Percentiles rank a stretch among this genome's conserved stretches.
These are phyloP conservation scores for Luperina testacea DNA, from an alignment of 2,888 invertebrate genomes.

Conservation along the genomic window DNA sequence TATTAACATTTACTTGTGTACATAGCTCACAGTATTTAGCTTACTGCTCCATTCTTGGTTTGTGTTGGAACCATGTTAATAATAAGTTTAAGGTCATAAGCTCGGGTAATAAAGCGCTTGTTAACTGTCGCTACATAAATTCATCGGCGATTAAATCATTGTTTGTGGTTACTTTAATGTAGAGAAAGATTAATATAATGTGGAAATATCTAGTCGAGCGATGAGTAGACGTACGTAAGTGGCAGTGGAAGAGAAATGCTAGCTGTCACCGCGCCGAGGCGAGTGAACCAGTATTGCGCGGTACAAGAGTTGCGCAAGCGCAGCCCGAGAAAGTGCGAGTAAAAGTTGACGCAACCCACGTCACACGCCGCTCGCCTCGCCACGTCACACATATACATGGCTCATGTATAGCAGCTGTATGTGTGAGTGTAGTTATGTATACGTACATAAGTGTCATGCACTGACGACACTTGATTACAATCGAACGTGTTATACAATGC, in stretches of 20 bases:
- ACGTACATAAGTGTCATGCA: conserved; percentile 75
- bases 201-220: conserved; percentile 26
- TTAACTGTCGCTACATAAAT: conserved; percentile 64
- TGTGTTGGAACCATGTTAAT: conserved; percentile 64
- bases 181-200: conserved; percentile 35
- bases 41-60: conserved; percentile 62
- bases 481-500: conserved; percentile 83
- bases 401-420: conserved; percentile 44
- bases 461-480: conserved; percentile 84
- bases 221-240: conserved; percentile 43
- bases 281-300: conserved; percentile 85
- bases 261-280: conserved; percentile 78
- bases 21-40: conserved; percentile 58
- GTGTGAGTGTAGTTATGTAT: conserved; percentile 67
- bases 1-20: conserved; percentile 49
- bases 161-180: conserved; percentile 33
- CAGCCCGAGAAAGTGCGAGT: conserved; percentile 89
- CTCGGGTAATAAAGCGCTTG: conserved; percentile 66
- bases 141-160: conserved; percentile 67
- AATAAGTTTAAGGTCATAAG: conserved; percentile 73
- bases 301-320: conserved; percentile 86
- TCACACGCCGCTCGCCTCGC: conserved; percentile 78
- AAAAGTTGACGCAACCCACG: conserved; percentile 90
- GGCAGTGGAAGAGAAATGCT: conserved; percentile 76
- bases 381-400: conserved; percentile 75